These are phyloP conservation scores for Clarias platycephalus DNA, from an alignment of 2,797 vertebrate species.

Conservation along the genomic window DNA sequence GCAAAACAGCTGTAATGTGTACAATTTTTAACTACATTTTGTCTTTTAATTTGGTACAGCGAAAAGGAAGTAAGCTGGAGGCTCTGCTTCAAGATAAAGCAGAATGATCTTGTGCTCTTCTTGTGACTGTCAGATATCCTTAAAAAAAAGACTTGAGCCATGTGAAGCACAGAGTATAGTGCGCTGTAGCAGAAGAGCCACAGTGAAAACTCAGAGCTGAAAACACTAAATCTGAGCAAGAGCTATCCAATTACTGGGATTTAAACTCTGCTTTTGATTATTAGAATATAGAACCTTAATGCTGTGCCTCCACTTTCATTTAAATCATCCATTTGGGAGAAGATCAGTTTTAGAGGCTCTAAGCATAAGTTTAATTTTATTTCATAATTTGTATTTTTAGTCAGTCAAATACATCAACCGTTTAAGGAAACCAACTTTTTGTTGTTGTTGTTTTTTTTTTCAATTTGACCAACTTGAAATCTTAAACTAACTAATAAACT, in stretches of 20 bases:
- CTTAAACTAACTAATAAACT: background rate
- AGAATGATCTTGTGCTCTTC: background rate
- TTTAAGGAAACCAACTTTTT: slow-evolving; percentile 1
- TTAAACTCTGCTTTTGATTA: background rate
- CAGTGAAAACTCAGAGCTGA: background rate
- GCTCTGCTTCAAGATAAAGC: background rate
- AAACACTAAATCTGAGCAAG: background rate
- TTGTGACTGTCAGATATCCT: slow-evolving; percentile 1
- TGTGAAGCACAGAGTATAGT: background rate
- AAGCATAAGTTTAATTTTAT: background rate
- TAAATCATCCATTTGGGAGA: background rate
- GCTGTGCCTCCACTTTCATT: background rate
- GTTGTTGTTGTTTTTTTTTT: too few relatives aligned
- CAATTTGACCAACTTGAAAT: background rate
- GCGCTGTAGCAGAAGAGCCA: background rate
- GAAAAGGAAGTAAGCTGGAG: background rate
- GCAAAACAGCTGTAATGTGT: background rate
- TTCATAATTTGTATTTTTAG: background rate
- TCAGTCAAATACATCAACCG: background rate
- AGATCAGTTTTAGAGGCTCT: background rate
- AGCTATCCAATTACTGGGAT: background rate
- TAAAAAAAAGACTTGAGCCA: background rate
- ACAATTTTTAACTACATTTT: too few relatives aligned
- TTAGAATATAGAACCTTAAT: background rate
- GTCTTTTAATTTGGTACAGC: background rate